These are phyloP conservation scores for Microhierax caerulescens DNA, from an alignment of 2,797 vertebrate genomes.

Conservation along the genomic window DNA sequence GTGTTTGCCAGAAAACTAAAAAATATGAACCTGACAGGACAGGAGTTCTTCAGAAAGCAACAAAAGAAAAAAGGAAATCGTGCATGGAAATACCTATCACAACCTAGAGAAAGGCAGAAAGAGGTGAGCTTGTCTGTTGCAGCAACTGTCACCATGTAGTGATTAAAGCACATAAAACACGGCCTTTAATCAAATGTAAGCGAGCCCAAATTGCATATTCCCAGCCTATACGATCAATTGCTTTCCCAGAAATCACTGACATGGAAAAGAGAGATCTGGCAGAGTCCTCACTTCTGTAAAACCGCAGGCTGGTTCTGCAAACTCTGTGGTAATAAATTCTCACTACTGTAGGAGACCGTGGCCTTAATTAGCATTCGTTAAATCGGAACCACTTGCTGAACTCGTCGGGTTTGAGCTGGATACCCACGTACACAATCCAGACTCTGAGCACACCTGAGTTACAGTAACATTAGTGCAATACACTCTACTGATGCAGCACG, in stretches of 20 bases:
- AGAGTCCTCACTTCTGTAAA: not conserved
- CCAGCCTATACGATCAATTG: not conserved
- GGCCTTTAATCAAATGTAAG: not conserved
- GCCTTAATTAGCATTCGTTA: not conserved
- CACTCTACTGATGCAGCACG: not conserved
- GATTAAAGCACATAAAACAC: conserved; percentile 5
- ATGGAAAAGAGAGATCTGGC: not conserved
- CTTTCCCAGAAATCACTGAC: not conserved
- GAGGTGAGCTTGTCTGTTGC: not conserved
- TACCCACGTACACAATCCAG: fast-evolving
- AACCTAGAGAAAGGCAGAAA: not conserved
- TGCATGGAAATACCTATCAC: not conserved
- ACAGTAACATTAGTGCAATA: not conserved
- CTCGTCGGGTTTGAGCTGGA: not conserved
- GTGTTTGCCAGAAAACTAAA: not conserved
- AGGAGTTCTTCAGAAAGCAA: not conserved
- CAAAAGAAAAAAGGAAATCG: not conserved
- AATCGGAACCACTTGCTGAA: not conserved
- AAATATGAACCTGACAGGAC: not conserved
- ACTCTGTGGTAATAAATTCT: not conserved
- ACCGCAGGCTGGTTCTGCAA: not conserved
- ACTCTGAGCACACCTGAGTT: no score
- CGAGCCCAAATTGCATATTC: not conserved
- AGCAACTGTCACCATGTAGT: not conserved
- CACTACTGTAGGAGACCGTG: not conserved